Evolutionary conservation across 2,113 vertebrate genomes (phyloP), one percentile per base, ranked within the genome.

Genomic region (Chaenogobius annularis): DNA sequence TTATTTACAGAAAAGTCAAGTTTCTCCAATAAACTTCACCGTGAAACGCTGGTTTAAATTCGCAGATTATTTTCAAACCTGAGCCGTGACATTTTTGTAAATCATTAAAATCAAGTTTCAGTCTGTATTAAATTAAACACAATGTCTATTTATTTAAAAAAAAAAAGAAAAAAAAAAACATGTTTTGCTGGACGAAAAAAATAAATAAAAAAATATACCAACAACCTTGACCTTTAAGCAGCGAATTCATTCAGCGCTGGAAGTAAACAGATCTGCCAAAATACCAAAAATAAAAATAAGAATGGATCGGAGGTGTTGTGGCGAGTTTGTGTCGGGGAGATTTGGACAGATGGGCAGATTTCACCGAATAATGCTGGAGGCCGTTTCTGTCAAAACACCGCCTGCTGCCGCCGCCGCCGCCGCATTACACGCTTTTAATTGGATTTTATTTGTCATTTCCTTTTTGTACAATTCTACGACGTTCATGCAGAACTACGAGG

Each of bases 371-470:
- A 43, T 63, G 61, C 61, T n/a, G 35, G 17, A n/a, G 61, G 61
- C 61, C 35, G 6, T 40, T 61, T n/a, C 35, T 43, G 61, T 63
- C 61, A 63, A 63, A 63, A 63, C 61, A 63, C 31, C 61, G 61
- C 61, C 31, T 63, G 26, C 61, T 63, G 61, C 61, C 19, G 19
- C n/a, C n/a, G 11, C 35, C 12, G 35, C 15, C n/a, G 11, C 35
- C 12, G 35, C 15, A 43, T 63, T 63, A 63, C 35, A 43, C 3
- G 15, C 7, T 43, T 40, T 63, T 63, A 40, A 63, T 63, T 43
- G 61, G 35, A 63, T 63, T 63, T 63, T 31, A n/a, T 31, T 40
- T 40, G 19, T 63, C 9, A 20, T 20, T 37, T 43, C 17, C n/a
- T n/a, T 19, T 10, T 11, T 11, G 15, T 40, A 3, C 4, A 40